phyloP scores from a whole-genome alignment of 2,797 vertebrate species.

The Falco peregrinus region DNA sequence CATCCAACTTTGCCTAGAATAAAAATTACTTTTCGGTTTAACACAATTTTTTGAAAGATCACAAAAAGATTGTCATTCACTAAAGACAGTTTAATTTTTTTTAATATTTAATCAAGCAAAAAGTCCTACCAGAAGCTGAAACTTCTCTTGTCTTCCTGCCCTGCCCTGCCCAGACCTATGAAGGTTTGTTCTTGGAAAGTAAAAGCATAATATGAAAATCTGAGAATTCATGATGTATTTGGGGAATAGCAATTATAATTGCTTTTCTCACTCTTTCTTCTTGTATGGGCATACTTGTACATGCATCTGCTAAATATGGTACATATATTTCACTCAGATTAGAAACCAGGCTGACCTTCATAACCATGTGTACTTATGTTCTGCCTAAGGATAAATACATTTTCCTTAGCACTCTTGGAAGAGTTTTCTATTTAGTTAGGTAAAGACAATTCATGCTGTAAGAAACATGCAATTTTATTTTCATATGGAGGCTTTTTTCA shows the following conservation, averaged over 20 bases:
- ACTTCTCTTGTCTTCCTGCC: neutral
- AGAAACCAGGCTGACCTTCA: conserved; percentile 50
- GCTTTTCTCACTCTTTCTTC: conserved; percentile 54
- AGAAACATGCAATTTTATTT: neutral
- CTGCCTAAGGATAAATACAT: conserved; percentile 14
- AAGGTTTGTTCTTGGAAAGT: conserved; percentile 3
- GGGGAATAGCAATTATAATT: conserved; percentile 55
- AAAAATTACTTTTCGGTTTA: neutral
- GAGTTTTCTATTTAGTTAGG: neutral
- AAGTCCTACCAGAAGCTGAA: neutral
- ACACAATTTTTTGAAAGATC: neutral
- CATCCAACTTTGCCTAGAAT: neutral
- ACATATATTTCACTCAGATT: conserved; percentile 24
- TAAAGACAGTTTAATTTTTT: neutral
- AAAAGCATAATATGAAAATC: conserved; percentile 19
- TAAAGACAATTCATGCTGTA: neutral
- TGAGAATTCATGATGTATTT: conserved; percentile 24
- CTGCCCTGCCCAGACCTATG: neutral
- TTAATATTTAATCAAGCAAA: neutral
- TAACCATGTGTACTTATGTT: neutral
- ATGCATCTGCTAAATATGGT: conserved; percentile 35
- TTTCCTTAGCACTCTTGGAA: neutral
- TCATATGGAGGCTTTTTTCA: neutral
- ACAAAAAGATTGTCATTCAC: neutral
- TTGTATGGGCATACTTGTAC: conserved; percentile 15